Conservation (phyloP, 2,113 vertebrate species). For the Neopipo cinnamomea region DNA sequence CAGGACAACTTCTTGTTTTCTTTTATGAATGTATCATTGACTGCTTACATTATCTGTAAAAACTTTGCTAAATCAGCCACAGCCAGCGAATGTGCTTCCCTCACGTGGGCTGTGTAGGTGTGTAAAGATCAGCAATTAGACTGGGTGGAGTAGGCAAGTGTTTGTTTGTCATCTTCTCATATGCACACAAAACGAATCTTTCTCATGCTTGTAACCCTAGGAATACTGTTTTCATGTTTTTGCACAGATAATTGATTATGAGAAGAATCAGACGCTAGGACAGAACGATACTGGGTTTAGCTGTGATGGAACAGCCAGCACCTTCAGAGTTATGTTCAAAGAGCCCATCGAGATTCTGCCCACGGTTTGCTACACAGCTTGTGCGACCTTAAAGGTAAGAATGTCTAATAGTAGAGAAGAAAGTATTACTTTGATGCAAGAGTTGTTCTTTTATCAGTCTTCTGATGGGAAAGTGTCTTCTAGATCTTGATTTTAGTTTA, state of each 20-base stretch:
- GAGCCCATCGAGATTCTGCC: conserved; percentile 92
- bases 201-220: neutral
- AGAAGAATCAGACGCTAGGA: conserved; percentile 88
- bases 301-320: conserved; percentile 89
- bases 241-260: conserved; percentile 88
- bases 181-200: neutral
- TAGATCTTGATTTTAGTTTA: neutral
- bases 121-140: neutral
- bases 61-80: neutral
- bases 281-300: conserved; percentile 94
- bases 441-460: neutral
- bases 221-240: neutral
- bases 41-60: neutral
- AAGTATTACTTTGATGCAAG: neutral
- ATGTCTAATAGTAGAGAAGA: neutral
- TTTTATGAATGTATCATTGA: neutral
- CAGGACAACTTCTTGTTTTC: neutral
- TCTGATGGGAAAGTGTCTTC: neutral
- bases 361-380: conserved; percentile 90
- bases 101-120: neutral
- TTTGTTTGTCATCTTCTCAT: neutral
- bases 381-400: conserved; percentile 89
- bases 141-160: neutral
- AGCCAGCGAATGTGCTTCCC: neutral
- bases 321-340: conserved; percentile 95